These are phyloP conservation scores for Nerophis lumbriciformis DNA, from an alignment of 2,113 vertebrate genomes.

Conservation along the genomic window DNA sequence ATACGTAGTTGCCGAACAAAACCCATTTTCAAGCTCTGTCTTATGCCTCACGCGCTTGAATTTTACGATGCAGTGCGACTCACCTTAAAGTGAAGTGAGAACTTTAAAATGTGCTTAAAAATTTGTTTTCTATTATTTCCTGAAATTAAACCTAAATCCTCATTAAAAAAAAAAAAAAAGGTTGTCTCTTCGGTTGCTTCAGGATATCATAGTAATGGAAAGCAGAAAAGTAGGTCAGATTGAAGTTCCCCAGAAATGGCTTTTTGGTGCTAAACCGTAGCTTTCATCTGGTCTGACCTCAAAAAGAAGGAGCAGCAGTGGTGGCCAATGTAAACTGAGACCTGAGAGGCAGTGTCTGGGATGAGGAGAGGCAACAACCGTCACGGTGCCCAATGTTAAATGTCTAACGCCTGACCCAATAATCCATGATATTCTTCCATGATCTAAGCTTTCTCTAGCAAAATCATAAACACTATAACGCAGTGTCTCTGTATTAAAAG, in stretches of 20 bases:
- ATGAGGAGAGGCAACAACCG: slow-evolving; percentile 52
- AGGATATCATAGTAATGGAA: slow-evolving; percentile 6
- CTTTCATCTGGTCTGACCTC: slow-evolving; percentile 54
- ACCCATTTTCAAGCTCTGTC: not conserved
- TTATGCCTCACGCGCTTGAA: too few species aligned
- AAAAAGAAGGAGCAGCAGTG: slow-evolving; percentile 42
- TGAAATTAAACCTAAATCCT: slow-evolving; percentile 8
- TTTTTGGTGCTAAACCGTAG: slow-evolving; percentile 52
- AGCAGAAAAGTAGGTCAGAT: slow-evolving; percentile 19
- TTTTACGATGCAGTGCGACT: not conserved
- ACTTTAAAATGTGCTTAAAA: not conserved
- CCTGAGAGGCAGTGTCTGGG: slow-evolving; percentile 53
- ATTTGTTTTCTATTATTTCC: not conserved
- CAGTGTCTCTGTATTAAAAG: slow-evolving; percentile 55
- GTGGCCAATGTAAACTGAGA: slow-evolving; percentile 62
- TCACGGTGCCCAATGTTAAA: slow-evolving; percentile 48
- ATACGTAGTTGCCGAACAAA: not conserved
- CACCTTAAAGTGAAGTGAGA: not conserved
- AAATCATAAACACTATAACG: slow-evolving; percentile 54
- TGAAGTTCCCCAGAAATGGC: slow-evolving; percentile 47
- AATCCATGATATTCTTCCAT: slow-evolving; percentile 65
- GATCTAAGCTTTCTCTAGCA: slow-evolving; percentile 60
- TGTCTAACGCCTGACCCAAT: slow-evolving; percentile 53
- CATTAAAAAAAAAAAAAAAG: not conserved
- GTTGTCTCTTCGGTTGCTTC: slow-evolving; percentile 16